Percentiles rank a stretch among this genome's conserved stretches.
Evolutionary conservation across 2,797 vertebrate species (phyloP).

Genomic region (Zonotrichia albicollis): DNA sequence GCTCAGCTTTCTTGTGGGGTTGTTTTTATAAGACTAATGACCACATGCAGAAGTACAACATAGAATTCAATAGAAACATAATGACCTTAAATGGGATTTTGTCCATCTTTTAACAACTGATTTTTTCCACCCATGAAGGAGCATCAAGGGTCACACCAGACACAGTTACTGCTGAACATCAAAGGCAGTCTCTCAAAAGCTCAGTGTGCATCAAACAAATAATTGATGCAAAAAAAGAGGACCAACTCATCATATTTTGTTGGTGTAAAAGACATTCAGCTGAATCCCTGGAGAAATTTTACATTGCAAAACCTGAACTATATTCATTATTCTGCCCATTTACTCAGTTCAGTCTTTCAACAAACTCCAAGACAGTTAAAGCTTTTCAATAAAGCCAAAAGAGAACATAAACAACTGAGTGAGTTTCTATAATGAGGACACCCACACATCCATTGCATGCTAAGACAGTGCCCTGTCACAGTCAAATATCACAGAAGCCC

Average conservation of each 20-base stretch:
- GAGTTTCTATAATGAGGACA: neutral
- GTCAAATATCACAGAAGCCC: neutral
- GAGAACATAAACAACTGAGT: neutral
- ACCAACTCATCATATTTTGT: neutral
- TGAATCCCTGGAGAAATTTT: neutral
- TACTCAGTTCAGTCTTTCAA: neutral
- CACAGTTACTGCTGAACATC: slow-evolving; percentile 1
- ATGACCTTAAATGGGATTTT: slow-evolving; percentile 15
- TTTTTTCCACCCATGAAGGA: neutral
- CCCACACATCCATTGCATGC: neutral
- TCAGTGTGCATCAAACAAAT: neutral
- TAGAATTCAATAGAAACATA: slow-evolving; percentile 6
- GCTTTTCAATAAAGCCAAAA: neutral
- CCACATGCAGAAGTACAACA: neutral
- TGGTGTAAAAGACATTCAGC: neutral
- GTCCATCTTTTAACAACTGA: neutral
- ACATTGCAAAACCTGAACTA: neutral
- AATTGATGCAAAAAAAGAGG: neutral
- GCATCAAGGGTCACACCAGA: neutral
- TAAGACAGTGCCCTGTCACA: neutral
- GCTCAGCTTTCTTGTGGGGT: neutral
- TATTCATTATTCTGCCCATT: neutral
- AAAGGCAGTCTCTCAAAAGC: slow-evolving; percentile 1
- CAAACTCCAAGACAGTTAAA: neutral
- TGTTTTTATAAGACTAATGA: neutral